Conservation (phyloP, 2,113 vertebrate species). For the Corapipo altera region DNA sequence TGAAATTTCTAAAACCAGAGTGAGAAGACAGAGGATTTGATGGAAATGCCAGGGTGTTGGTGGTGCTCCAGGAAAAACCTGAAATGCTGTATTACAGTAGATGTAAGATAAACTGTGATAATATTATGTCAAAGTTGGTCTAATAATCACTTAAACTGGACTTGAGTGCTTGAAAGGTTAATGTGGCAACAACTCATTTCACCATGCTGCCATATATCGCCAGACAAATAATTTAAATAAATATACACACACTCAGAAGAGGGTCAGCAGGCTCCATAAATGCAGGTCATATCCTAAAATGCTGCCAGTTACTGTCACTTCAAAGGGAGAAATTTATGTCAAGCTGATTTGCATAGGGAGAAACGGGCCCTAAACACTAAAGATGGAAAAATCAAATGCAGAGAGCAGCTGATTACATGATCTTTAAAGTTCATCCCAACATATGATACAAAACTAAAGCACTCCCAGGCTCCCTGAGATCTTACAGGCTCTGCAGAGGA, state of each 20-base stretch:
- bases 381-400: not conserved
- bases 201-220: not conserved
- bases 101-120: not conserved
- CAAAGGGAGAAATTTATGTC: not conserved
- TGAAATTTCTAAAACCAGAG: not conserved
- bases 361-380: not conserved
- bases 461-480: not conserved
- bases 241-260: not conserved
- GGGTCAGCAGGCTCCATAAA: not conserved
- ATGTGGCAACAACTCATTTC: not conserved
- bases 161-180: constrained; percentile 27
- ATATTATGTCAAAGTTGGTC: constrained; percentile 37
- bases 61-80: not conserved
- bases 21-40: not conserved
- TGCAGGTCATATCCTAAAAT: not conserved
- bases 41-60: not conserved
- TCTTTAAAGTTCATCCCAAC: not conserved
- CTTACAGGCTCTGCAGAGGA: not conserved
- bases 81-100: not conserved
- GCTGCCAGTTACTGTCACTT: not conserved
- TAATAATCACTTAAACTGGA: constrained; percentile 18
- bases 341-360: not conserved
- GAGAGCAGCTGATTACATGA: accelerated
- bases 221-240: constrained; percentile 44
- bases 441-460: not conserved